A percentile compares a stretch with the other conserved stretches of the same genome.
phyloP scores from a whole-genome alignment of 2,113 vertebrate species.

The Noturus placidus region DNA sequence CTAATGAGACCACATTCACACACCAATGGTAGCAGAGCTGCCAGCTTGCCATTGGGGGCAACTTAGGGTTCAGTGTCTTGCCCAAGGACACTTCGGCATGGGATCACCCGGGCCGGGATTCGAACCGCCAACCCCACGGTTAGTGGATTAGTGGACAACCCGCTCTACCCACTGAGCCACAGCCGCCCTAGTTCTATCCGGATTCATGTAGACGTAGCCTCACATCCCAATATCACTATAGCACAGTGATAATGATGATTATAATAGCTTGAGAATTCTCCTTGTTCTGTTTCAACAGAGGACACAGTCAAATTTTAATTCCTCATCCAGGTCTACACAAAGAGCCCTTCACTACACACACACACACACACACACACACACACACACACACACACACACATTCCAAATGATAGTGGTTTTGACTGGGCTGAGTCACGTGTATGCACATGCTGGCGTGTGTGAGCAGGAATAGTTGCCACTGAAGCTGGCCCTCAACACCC shows the following conservation, averaged over 20 bases:
- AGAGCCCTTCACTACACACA: not conserved
- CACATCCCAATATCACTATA: not conserved
- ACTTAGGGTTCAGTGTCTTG: no score
- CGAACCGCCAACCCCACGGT: no score
- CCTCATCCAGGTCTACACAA: not conserved
- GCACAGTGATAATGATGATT: not conserved
- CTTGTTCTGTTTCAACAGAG: not conserved
- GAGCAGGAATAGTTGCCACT: slow-evolving; percentile 6
- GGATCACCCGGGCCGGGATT: no score
- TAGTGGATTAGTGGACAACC: no score
- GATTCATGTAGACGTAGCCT: no score
- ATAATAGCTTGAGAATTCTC: not conserved
- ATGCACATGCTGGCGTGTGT: not conserved
- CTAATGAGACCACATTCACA: no score
- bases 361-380: not conserved
- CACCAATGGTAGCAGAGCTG: no score
- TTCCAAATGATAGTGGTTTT: not conserved
- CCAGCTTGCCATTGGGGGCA: no score
- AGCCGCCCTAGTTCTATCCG: no score
- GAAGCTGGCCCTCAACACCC: slow-evolving; percentile 16
- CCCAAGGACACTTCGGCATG: no score
- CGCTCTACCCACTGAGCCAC: no score
- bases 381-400: not conserved
- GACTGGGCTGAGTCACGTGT: slow-evolving; percentile 10
- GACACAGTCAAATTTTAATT: not conserved